Evolutionary conservation across 2,888 invertebrate genomes (phyloP).

Genomic region (Phlogophora meticulosa): DNA sequence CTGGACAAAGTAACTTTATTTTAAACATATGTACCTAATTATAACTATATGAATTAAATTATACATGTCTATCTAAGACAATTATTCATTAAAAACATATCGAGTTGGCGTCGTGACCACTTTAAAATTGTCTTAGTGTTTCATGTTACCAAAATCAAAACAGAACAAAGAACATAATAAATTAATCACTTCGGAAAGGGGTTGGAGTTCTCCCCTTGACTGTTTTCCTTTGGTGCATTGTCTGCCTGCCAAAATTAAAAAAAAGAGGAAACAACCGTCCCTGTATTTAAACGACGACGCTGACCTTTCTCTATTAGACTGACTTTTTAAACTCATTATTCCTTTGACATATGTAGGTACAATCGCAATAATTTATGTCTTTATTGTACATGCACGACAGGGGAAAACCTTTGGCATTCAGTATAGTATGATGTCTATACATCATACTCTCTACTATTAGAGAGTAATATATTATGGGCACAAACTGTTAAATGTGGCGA

Average conservation of each 20-base stretch:
- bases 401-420: too few relatives aligned
- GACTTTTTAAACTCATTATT: constrained; percentile 62
- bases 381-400: background rate
- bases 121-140: constrained; percentile 65
- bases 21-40: background rate
- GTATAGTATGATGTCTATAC: too few relatives aligned
- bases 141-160: constrained; percentile 84
- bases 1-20: background rate
- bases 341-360: constrained; percentile 29
- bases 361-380: constrained; percentile 11
- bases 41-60: background rate
- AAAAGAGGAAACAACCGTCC: constrained; percentile 86
- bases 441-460: too few relatives aligned
- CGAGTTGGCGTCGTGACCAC: constrained; percentile 18
- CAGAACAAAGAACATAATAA: constrained; percentile 89
- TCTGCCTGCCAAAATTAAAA: constrained; percentile 89
- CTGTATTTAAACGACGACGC: constrained; percentile 80
- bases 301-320: constrained; percentile 77
- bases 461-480: too few relatives aligned
- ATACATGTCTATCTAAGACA: background rate
- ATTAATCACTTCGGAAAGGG: constrained; percentile 89
- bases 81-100: background rate
- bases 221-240: constrained; percentile 89
- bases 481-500: background rate
- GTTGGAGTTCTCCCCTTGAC: constrained; percentile 85